phyloP scores from a whole-genome alignment of 2,113 vertebrate species.

The Salvelinus alpinus region DNA sequence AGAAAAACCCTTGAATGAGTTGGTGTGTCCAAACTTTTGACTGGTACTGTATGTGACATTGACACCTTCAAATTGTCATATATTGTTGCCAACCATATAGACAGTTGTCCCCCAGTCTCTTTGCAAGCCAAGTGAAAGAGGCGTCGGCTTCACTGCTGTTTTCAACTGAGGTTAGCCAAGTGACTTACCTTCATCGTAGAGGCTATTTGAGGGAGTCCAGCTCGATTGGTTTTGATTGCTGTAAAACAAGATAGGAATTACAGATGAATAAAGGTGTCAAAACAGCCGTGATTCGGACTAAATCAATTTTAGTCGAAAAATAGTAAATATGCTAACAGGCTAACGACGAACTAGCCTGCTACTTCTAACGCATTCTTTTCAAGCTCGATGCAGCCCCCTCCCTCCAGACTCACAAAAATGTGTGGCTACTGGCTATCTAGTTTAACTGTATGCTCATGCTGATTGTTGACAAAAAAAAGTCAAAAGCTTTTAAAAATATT shows the following conservation, averaged over 20 bases:
- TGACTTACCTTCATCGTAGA: constrained; percentile 92
- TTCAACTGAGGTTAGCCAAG: constrained; percentile 27
- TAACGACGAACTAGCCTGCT: constrained; percentile 57
- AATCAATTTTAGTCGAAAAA: neutral
- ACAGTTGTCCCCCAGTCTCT: neutral
- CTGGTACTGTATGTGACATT: neutral
- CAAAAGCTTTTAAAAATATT: neutral
- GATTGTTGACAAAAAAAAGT: constrained; percentile 1
- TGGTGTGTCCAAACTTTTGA: too few species aligned
- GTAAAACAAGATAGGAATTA: constrained; percentile 53
- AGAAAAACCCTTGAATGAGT: too few species aligned
- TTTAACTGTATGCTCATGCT: constrained; percentile 6
- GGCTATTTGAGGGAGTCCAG: constrained; percentile 92
- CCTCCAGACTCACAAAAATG: constrained; percentile 45
- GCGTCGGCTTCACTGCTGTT: constrained; percentile 67
- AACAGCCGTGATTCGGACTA: neutral
- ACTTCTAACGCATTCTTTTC: constrained; percentile 63
- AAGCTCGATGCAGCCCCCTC: constrained; percentile 48
- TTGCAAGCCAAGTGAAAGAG: constrained; percentile 38
- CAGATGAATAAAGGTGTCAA: constrained; percentile 6
- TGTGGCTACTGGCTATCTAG: constrained; percentile 30
- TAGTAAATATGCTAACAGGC: constrained; percentile 22
- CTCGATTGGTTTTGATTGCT: constrained; percentile 75
- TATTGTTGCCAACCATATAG: neutral
- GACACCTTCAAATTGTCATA: neutral